A percentile compares a stretch with the other conserved stretches of the same genome.
Evolutionary conservation across 2,113 vertebrate genomes (phyloP).

Genomic region (Esox niger): DNA sequence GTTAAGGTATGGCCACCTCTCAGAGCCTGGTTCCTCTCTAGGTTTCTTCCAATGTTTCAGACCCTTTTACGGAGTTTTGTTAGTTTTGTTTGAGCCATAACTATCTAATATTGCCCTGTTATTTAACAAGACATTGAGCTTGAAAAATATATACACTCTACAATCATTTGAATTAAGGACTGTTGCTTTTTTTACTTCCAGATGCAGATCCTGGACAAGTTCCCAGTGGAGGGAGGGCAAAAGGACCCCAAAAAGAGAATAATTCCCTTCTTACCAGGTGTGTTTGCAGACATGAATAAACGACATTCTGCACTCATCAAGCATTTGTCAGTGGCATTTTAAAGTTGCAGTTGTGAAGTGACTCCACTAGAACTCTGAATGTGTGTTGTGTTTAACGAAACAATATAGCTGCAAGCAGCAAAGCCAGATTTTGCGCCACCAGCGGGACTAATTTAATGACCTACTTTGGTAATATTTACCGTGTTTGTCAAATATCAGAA

Average conservation of each 20-base stretch:
- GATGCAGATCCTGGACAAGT: slow-evolving; percentile 97
- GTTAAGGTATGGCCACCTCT: no score
- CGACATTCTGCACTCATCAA: neutral
- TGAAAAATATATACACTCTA: neutral
- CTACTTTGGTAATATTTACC: no score
- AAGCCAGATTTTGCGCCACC: no score
- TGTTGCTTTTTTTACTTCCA: slow-evolving; percentile 59
- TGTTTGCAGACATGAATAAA: slow-evolving; percentile 19
- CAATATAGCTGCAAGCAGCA: no score
- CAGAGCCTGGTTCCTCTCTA: no score
- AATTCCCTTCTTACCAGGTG: slow-evolving; percentile 94
- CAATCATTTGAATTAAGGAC: no score
- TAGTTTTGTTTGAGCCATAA: neutral
- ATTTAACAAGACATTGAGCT: neutral
- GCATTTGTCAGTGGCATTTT: neutral
- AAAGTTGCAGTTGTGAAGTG: neutral
- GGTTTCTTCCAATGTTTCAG: no score
- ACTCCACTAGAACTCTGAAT: no score
- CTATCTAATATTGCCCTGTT: neutral
- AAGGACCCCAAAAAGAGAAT: slow-evolving; percentile 97
- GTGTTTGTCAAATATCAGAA: no score
- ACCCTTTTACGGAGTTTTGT: no score
- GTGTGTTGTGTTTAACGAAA: no score
- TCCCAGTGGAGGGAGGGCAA: slow-evolving; percentile 92
- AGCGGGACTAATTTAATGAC: no score